Percentiles rank a stretch among this genome's conserved stretches.
Conservation (phyloP, 2,113 vertebrate species). For the Lophotis ruficrista region DNA sequence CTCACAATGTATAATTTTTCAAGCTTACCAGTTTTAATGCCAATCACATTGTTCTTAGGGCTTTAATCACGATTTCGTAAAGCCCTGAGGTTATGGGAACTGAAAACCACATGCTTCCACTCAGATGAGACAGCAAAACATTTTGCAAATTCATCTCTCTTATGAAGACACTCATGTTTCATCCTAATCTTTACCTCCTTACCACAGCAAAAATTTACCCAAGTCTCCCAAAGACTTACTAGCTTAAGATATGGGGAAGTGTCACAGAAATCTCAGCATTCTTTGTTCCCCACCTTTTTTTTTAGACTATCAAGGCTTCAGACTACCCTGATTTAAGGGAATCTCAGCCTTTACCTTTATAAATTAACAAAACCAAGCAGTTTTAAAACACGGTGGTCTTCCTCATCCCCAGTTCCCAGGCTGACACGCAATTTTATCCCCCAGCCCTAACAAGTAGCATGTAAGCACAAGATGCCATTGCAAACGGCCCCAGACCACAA, state of each 20-base stretch:
- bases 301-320: background rate
- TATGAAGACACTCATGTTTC: background rate
- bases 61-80: conserved; percentile 10
- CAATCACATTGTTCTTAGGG: background rate
- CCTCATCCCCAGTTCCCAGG: background rate
- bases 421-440: background rate
- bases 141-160: conserved; percentile 24
- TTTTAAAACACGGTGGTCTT: background rate
- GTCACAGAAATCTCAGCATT: background rate
- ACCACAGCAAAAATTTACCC: background rate
- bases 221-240: background rate
- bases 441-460: accelerated
- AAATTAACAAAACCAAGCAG: background rate
- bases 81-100: background rate
- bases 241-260: background rate
- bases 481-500: background rate
- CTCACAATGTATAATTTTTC: conserved; percentile 28
- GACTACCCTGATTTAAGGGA: background rate
- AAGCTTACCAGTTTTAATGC: background rate
- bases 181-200: background rate
- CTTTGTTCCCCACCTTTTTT: too few relatives aligned
- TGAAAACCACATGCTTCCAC: conserved; percentile 19
- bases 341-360: background rate
- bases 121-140: conserved; percentile 22
- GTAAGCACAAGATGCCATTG: background rate